These are phyloP conservation scores for Corythucha ciliata DNA, from an alignment of 2,888 invertebrate genomes.

Conservation along the genomic window DNA sequence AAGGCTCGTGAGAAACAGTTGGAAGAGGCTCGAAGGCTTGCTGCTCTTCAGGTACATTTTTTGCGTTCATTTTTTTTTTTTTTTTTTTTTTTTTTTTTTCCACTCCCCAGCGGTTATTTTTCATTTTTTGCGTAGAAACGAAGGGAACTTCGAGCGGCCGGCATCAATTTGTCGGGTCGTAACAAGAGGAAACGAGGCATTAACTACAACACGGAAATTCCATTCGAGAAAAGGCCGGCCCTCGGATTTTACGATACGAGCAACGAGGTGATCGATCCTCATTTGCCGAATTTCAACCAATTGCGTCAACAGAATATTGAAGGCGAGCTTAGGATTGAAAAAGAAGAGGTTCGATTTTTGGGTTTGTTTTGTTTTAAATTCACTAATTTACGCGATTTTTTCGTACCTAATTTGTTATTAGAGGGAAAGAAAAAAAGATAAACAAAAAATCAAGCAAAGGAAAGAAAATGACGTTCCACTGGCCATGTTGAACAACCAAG, in stretches of 20 bases:
- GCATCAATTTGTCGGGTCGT: slow-evolving; percentile 55
- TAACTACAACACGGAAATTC: slow-evolving; percentile 94
- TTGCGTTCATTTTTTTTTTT: slow-evolving; percentile 4
- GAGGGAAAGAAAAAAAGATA: slow-evolving; percentile 88
- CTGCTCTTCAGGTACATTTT: slow-evolving; percentile 64
- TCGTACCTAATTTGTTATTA: slow-evolving; percentile 40
- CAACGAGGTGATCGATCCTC: slow-evolving; percentile 75
- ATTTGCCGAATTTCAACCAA: slow-evolving; percentile 80
- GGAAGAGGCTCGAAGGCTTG: slow-evolving; percentile 92
- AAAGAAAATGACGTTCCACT: slow-evolving; percentile 93
- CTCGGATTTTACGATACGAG: slow-evolving; percentile 92
- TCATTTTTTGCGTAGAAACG: slow-evolving; percentile 52
- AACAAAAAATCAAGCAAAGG: slow-evolving; percentile 85
- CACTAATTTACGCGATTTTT: slow-evolving; percentile 4
- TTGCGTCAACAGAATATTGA: slow-evolving; percentile 88
- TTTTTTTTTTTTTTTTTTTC: slow-evolving; percentile 7
- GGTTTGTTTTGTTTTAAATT: background rate
- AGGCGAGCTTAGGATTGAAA: slow-evolving; percentile 80
- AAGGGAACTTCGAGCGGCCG: slow-evolving; percentile 94
- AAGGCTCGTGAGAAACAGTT: slow-evolving; percentile 97
- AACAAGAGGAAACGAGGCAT: slow-evolving; percentile 78
- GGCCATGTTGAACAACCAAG: slow-evolving; percentile 76
- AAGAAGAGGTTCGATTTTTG: slow-evolving; percentile 90
- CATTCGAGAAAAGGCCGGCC: slow-evolving; percentile 91
- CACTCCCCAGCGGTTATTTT: slow-evolving; percentile 1